Percentiles rank a stretch among this genome's conserved stretches.
phyloP scores from a whole-genome alignment of 2,113 vertebrate species.

The Ctenodactylus gundi region DNA sequence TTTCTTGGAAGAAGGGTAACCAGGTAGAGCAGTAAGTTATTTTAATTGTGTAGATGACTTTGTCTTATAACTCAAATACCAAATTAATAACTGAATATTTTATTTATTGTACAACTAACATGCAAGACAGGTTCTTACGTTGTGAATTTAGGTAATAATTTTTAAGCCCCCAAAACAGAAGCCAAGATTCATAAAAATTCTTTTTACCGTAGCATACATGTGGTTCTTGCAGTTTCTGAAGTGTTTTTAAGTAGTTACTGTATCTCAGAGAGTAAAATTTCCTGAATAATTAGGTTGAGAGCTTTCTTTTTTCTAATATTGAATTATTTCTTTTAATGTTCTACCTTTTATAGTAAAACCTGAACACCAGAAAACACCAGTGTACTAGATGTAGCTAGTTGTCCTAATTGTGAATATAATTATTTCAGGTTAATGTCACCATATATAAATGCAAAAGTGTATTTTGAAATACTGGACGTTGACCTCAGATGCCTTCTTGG shows the following conservation, averaged over 20 bases:
- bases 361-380: neutral
- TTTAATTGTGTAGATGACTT: neutral
- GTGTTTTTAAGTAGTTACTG: neutral
- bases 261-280: conserved; percentile 11
- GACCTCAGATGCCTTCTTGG: neutral
- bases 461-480: conserved; percentile 15
- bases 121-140: conserved; percentile 26
- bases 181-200: conserved; percentile 49
- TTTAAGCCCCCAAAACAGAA: neutral
- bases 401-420: neutral
- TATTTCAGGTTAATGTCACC: neutral
- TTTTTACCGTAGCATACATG: conserved; percentile 32
- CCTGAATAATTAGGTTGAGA: neutral
- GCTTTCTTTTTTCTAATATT: neutral
- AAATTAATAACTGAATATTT: conserved; percentile 48
- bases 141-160: conserved; percentile 47
- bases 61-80: conserved; percentile 50
- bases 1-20: neutral
- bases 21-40: conserved; percentile 3
- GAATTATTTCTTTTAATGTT: conserved; percentile 3
- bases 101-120: conserved; percentile 24
- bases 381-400: neutral
- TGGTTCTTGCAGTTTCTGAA: conserved; percentile 30
- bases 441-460: neutral
- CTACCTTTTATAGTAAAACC: neutral